Base-by-base conservation (phyloP, 2,113 vertebrate species). In the Willisornis vidua region DNA sequence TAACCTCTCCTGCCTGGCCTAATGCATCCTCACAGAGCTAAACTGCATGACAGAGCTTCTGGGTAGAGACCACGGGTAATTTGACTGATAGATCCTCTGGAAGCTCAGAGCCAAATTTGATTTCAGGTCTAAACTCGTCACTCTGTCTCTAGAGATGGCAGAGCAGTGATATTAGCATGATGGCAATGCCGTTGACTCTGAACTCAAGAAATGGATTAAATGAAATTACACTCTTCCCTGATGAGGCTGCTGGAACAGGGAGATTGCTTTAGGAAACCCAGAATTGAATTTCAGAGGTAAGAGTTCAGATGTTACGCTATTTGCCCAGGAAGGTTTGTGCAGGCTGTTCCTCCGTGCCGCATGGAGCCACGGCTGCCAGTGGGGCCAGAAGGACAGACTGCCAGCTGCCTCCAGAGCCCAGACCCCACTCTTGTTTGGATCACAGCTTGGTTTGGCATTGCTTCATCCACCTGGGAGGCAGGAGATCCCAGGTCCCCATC, bases 251-350 rank as follows among this genome's bases (percentile, higher is more conserved):
- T 84, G 94, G 89, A 95, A 89, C 58, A 61, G 74, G 77, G 77
- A 92, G 89, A 94, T 91, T 87, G 77, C 84, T 96, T 97, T 66
- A 94, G 95, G 94, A 96, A 93, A 87, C 19, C 55, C 91, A 83
- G 91, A 95, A 94, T 87, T 88, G 58, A 78, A 91, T 94, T 97
- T 95, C 75, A 35, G 22, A 48, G 89, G 77, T 20, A 86, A 62
- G 76, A 81, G 73, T 59, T 87, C 80, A 68, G 93, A 19, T 1
- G 28, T 24, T 84, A 87, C 5, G 84, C 73, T 82, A 3, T 78
- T 81, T 74, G 62, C 59, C 52, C 77, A 51, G 76, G 72, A 62
- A 55, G 76, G 35, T 84, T 70, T 37, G 68, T 8, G 70, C 70
- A 29, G 66, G 52, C 75, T 59, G 78, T 9, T 85, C 45, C 65